Base-by-base conservation (phyloP, 2,888 invertebrate species). In the Scrobipalpa costella region DNA sequence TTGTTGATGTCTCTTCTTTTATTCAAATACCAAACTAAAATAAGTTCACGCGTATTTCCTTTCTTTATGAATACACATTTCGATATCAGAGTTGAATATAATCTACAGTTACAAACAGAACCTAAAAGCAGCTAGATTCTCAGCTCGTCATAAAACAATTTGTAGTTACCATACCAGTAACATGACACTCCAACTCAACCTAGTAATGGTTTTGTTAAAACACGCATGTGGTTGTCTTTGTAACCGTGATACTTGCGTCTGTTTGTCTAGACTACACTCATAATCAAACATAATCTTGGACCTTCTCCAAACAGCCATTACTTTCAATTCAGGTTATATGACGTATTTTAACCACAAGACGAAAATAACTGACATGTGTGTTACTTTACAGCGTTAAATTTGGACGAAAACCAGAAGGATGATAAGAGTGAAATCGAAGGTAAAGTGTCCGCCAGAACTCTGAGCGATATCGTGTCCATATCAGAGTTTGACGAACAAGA, bases 391-490 rank as follows among this genome's bases (percentile, higher is more conserved):
- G 61, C 61, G 21, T 52, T 61, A 7, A 61, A 61, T 38, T 52
- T 61, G 11, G 61, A 61, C 15, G 61, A 91, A 7, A 91, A 93
- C 67, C 78, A 93, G 61, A 88, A 87, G 61, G 76, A 93, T 8
- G 86, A 87, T 7, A 88, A 83, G 58, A 90, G 90, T 66, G 93
- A 91, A 44, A 72, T 80, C 11, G 90, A 89, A 7, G 93, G 92
- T 21, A 95, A 94, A 79, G 91, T 92, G 63, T 94, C 95, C 58
- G 95, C 94, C 0, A 92, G 95, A 49, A 95, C 95, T 0, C 85
- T 95, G 6, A 95, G 95, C 76, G 95, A 95, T 71, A 94, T 95
- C 64, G 90, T 95, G 0, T 95, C 95, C 0, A 94, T 95, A 77
- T 94, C 95, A 0, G 95, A 95, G 69, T 94, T 93, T 66, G 95